These are phyloP conservation scores for Philopotamus ludificatus DNA, from an alignment of 1,140 invertebrate genomes.

Conservation along the genomic window DNA sequence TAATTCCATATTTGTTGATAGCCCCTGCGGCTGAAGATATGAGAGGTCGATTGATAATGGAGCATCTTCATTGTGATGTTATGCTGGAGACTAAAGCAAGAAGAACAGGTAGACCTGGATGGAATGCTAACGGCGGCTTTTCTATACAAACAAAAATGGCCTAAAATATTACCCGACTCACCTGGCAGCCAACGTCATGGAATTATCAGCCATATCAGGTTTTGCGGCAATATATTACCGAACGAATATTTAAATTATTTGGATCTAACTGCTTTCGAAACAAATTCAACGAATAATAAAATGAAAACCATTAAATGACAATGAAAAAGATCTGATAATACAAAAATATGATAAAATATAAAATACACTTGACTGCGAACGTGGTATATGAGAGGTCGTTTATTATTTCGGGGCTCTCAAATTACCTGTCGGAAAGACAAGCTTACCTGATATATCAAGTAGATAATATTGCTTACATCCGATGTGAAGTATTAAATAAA, in stretches of 20 bases:
- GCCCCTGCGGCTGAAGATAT: neutral
- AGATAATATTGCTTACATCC: neutral
- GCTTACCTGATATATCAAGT: neutral
- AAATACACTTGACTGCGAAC: neutral
- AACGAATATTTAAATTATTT: no score
- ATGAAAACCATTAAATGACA: no score
- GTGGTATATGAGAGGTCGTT: neutral
- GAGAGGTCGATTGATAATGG: constrained; percentile 21
- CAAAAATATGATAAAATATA: no score
- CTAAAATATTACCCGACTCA: neutral
- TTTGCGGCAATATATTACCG: no score
- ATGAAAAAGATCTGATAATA: no score
- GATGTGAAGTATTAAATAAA: neutral
- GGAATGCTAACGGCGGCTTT: constrained; percentile 15
- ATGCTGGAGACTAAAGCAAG: constrained; percentile 12
- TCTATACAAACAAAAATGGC: neutral
- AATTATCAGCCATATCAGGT: no score
- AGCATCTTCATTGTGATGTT: constrained; percentile 24
- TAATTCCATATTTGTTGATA: constrained; percentile 1
- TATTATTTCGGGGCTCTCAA: neutral
- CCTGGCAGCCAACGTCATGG: no score
- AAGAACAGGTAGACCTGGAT: constrained; percentile 6
- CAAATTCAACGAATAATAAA: no score
- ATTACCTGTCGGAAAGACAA: neutral
- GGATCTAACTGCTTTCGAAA: no score